phyloP scores from a whole-genome alignment of 2,797 vertebrate species.

The Zalophus californianus region DNA sequence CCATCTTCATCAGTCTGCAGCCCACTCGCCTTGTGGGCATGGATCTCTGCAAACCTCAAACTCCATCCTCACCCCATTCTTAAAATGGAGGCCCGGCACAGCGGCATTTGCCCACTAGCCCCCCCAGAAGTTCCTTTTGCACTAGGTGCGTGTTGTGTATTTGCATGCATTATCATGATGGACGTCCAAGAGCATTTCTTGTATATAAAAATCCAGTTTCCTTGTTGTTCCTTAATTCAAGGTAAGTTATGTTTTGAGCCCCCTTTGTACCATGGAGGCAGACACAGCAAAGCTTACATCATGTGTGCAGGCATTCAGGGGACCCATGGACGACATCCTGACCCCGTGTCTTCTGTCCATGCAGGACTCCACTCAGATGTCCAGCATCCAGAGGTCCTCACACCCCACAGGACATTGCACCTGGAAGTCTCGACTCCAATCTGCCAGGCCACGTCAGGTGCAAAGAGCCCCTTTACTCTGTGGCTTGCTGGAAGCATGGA shows the following conservation, averaged over 20 bases:
- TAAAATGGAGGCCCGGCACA: fast-evolving
- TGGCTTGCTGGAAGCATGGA: not conserved
- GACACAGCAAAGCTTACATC: not conserved
- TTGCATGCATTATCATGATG: fast-evolving
- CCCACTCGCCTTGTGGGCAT: not conserved
- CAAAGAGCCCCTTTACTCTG: fast-evolving
- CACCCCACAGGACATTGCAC: not conserved
- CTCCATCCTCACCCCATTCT: not conserved
- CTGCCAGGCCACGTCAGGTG: fast-evolving
- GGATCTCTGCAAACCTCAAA: not conserved
- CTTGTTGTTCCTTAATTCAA: not conserved
- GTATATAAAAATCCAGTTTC: not conserved
- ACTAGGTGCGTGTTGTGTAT: not conserved
- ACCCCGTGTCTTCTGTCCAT: fast-evolving
- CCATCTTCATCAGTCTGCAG: not conserved
- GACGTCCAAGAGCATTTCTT: not conserved
- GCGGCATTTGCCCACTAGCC: not conserved
- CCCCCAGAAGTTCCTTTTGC: not conserved
- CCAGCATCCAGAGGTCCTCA: not conserved
- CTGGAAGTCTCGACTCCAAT: not conserved
- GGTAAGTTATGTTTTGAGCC: not conserved
- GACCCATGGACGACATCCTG: fast-evolving
- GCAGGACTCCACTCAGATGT: not conserved
- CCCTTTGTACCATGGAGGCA: not conserved
- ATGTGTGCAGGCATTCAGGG: not conserved